Base-by-base conservation (phyloP, 2,888 invertebrate species). In the Campaea margaritaria region DNA sequence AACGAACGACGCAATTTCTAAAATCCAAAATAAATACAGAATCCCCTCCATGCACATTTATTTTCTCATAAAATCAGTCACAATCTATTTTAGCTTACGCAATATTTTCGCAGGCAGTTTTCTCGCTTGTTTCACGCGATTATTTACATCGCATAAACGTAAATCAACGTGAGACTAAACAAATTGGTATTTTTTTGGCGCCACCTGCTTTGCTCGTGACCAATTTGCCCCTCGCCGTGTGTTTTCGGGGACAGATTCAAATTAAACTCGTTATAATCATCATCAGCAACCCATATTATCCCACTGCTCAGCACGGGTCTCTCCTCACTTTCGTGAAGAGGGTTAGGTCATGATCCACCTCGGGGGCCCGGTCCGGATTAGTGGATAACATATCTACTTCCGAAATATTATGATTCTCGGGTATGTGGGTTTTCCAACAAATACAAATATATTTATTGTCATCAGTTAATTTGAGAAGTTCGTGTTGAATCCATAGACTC, bases 61-160 rank as follows among this genome's bases (percentile, higher is more conserved):
- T 45, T 57, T 16, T 16, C 15, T 38, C 43, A 27, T 51, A 46
- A 57, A 41, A 51, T 51, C 28, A 31, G 38, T 56, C 56, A 49
- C 38, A 14, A 27, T 38, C 56, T 56, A 49, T 56, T 56, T 55
- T 38, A 11, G 48, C 49, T 57, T 57, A 57, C 58, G 44, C 41
- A 21, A 39, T 49, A 53, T 31, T 11, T 15, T 13, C 16, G 38
- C 39, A 39, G 58, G 39, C 44, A 49, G 52, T 48, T 58, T 58
- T 49, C 58, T 31, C 15, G 58, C 34, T 48, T 48, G 53, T 48
- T 44, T 51, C 41, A 15, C n/a, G 11, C 28, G 2, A 47, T 58
- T 43, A 51, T 58, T 58, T 58, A 58, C 44, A 48, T 49, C 49
- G 39, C 44, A 47, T 51, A 10, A 21, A 15, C 47, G 36, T 14